phyloP scores from a whole-genome alignment of 1,140 invertebrate genomes.

The Cepaea nemoralis region DNA sequence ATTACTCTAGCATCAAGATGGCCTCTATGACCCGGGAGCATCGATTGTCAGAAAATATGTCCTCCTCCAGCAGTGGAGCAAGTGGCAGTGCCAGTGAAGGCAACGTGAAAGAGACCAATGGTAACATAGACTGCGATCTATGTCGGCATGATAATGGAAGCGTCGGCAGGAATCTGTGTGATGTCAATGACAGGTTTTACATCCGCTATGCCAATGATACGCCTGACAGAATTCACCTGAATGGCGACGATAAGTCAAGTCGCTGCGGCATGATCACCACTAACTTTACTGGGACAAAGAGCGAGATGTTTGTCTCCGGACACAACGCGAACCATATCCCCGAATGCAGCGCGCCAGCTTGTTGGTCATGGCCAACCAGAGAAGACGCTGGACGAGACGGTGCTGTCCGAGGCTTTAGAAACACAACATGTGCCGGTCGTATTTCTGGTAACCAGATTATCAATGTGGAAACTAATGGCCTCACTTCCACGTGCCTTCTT shows the following conservation, averaged over 20 bases:
- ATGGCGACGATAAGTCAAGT: not conserved
- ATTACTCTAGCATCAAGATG: not conserved
- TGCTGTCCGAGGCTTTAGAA: not conserved
- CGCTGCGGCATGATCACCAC: not conserved
- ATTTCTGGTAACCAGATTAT: not conserved
- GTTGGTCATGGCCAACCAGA: not conserved
- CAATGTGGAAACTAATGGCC: not conserved
- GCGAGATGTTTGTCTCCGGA: not conserved
- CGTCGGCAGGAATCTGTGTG: not conserved
- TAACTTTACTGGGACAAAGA: not conserved
- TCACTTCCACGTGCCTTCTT: not conserved
- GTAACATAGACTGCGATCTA: not conserved
- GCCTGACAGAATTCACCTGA: not conserved
- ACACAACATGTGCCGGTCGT: not conserved
- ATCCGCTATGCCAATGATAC: not conserved
- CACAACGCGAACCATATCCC: not conserved
- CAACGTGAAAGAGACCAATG: not conserved
- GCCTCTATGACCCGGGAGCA: not conserved
- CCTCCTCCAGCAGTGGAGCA: constrained; percentile 10
- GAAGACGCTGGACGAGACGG: not conserved
- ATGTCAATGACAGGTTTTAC: not conserved
- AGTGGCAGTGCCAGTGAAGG: not conserved
- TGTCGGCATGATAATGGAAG: not conserved
- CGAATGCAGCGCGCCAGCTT: not conserved
- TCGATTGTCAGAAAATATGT: constrained; percentile 14